Percentiles rank a stretch among this genome's conserved stretches.
These are phyloP conservation scores for Andrena marginata DNA, from an alignment of 2,888 invertebrate species.

Conservation along the genomic window DNA sequence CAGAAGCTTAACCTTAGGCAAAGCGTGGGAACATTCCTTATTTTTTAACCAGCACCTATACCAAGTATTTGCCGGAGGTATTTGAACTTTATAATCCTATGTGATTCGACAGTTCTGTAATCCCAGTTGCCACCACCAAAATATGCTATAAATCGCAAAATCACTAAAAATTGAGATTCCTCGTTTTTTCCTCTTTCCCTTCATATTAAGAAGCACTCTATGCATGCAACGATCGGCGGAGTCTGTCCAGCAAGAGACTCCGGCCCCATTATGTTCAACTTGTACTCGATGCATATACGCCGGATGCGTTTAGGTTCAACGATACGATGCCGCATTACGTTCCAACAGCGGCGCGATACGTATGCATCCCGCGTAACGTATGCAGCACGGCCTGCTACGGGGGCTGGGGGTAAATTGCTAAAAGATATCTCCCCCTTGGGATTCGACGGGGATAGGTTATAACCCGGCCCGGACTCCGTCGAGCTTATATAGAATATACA, in stretches of 20 bases:
- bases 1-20: too few relatives aligned
- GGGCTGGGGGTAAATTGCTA: constrained; percentile 75
- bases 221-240: neutral
- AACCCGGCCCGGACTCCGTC: constrained; percentile 67
- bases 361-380: constrained; percentile 63
- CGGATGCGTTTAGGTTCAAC: constrained; percentile 58
- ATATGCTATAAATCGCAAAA: too few relatives aligned
- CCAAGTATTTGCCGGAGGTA: too few relatives aligned
- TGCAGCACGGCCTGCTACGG: constrained; percentile 51
- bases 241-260: constrained; percentile 19
- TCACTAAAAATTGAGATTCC: too few relatives aligned
- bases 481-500: constrained; percentile 69
- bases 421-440: constrained; percentile 79
- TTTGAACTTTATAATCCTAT: too few relatives aligned
- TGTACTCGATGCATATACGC: constrained; percentile 38
- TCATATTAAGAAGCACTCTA: neutral
- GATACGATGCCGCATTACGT: constrained; percentile 57
- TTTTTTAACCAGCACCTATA: too few relatives aligned
- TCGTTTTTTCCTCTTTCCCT: neutral
- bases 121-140: too few relatives aligned
- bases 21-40: too few relatives aligned
- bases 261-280: constrained; percentile 54
- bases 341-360: constrained; percentile 47
- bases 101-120: too few relatives aligned
- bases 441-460: constrained; percentile 74